Percentiles rank a stretch among this genome's conserved stretches.
Conservation (phyloP, 2,113 vertebrate species). For the Delphinapterus leucas region DNA sequence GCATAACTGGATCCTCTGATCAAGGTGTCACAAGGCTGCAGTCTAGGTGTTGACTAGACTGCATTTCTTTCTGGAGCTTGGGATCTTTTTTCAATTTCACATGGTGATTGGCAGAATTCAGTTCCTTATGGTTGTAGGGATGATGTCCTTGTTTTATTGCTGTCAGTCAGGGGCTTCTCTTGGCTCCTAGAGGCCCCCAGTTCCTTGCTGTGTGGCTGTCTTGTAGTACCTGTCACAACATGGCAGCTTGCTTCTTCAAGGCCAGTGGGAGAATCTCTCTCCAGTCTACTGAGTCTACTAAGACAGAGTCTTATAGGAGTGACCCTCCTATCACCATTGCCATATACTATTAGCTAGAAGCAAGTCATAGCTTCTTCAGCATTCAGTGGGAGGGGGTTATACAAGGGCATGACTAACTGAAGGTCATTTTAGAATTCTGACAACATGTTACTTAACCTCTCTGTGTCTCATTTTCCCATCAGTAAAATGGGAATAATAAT, state of each 20-base stretch:
- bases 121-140: not conserved
- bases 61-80: not conserved
- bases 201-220: not conserved
- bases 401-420: not conserved
- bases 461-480: not conserved
- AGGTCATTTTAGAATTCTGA: not conserved
- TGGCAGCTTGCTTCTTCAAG: not conserved
- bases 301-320: not conserved
- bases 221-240: not conserved
- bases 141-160: not conserved
- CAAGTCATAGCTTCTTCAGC: not conserved
- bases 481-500: not conserved
- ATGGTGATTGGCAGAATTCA: not conserved
- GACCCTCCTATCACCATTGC: not conserved
- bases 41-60: not conserved
- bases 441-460: not conserved
- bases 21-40: not conserved
- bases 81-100: not conserved
- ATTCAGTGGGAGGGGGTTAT: not conserved
- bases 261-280: not conserved
- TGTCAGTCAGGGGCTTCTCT: not conserved
- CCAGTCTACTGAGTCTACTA: not conserved
- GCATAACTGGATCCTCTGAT: not conserved
- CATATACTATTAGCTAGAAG: not conserved
- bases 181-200: not conserved